phyloP scores from a whole-genome alignment of 1,140 invertebrate genomes.

The Eufriesea mexicana region DNA sequence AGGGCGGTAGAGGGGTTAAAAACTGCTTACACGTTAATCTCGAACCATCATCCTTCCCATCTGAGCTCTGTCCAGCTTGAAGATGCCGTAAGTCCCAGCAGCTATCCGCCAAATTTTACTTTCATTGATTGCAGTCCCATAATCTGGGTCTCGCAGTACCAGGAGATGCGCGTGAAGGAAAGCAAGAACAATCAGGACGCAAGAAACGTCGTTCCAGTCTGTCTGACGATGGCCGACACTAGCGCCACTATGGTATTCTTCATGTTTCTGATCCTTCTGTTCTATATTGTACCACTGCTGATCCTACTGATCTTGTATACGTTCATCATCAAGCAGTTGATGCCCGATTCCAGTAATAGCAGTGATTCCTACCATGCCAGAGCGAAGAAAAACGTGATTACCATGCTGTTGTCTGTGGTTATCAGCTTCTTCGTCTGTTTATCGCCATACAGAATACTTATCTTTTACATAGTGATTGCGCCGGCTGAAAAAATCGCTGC shows the following conservation, averaged over 20 bases:
- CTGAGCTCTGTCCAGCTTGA: neutral
- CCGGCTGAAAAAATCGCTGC: slow-evolving; percentile 84
- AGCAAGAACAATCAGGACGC: slow-evolving; percentile 82
- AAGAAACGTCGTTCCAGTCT: slow-evolving; percentile 83
- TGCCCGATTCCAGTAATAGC: slow-evolving; percentile 85
- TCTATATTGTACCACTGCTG: slow-evolving; percentile 90
- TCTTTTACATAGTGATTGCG: slow-evolving; percentile 89
- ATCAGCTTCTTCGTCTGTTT: slow-evolving; percentile 93
- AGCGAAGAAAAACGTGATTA: slow-evolving; percentile 87
- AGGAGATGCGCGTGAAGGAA: slow-evolving; percentile 72
- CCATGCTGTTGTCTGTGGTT: slow-evolving; percentile 93
- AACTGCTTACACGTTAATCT: slow-evolving; percentile 4
- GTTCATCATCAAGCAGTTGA: slow-evolving; percentile 89
- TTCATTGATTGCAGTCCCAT: slow-evolving; percentile 78
- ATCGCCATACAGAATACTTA: slow-evolving; percentile 92
- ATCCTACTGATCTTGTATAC: slow-evolving; percentile 90
- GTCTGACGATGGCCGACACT: slow-evolving; percentile 86
- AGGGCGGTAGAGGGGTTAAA: slow-evolving; percentile 5
- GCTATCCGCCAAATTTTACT: neutral
- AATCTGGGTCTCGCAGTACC: slow-evolving; percentile 78
- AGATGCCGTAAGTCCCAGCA: too few relatives aligned
- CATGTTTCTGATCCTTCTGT: slow-evolving; percentile 86
- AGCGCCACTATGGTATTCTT: slow-evolving; percentile 89
- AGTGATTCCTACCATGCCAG: slow-evolving; percentile 85
- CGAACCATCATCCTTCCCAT: neutral